Evolutionary conservation across 2,797 vertebrate species (phyloP).

Genomic region (Notolepis coatsorum): DNA sequence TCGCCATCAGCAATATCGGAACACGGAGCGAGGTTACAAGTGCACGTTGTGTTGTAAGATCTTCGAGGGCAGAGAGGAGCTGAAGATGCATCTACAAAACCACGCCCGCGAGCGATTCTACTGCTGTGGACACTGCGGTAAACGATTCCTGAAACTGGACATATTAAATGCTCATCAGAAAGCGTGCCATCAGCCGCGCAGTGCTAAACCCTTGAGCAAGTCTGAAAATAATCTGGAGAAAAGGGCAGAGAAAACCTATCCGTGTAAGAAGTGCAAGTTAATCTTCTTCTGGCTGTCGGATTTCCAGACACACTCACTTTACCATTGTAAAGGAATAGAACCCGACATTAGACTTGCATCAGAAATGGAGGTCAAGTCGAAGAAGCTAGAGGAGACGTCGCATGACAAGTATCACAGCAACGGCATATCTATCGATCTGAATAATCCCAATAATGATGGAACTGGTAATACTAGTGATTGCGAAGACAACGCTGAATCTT

Average conservation of each 20-base stretch:
- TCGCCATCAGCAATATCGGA: conserved; percentile 82
- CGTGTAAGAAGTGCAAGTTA: conserved; percentile 81
- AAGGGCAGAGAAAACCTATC: conserved; percentile 75
- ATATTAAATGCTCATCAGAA: conserved; percentile 78
- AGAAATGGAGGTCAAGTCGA: conserved; percentile 50
- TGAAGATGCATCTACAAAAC: conserved; percentile 78
- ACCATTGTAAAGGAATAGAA: conserved; percentile 70
- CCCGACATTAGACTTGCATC: conserved; percentile 33
- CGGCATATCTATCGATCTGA: conserved; percentile 50
- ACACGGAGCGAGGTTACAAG: conserved; percentile 79
- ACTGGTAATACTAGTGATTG: conserved; percentile 19
- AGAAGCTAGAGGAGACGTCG: conserved; percentile 40
- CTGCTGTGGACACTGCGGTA: conserved; percentile 82
- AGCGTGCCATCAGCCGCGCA: conserved; percentile 69
- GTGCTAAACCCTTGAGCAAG: conserved; percentile 46
- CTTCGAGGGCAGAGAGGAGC: conserved; percentile 73
- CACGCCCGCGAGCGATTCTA: conserved; percentile 80
- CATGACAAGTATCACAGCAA: conserved; percentile 58
- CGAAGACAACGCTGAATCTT: conserved; percentile 22
- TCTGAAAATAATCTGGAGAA: conserved; percentile 68
- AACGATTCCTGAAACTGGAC: conserved; percentile 81
- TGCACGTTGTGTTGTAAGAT: conserved; percentile 85
- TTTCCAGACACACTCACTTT: conserved; percentile 77
- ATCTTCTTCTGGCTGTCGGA: conserved; percentile 86
- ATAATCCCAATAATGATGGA: conserved; percentile 37